Conservation (phyloP, 30 jellyfish, hydroid and myxozoan genomes). For the Nemopilema nomurai region DNA sequence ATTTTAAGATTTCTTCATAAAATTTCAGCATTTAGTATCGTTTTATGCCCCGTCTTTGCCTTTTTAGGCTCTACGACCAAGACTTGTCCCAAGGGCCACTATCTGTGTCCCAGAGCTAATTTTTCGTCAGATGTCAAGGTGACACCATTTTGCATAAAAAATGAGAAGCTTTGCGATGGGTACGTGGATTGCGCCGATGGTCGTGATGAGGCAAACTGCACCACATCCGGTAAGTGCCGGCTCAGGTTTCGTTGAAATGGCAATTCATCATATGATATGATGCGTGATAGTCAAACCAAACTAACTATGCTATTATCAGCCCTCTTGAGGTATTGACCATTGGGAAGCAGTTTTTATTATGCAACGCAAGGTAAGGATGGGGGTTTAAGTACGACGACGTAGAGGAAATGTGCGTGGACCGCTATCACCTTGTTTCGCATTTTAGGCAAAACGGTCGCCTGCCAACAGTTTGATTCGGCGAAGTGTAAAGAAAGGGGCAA, state of each 20-base stretch:
- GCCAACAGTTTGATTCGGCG: conserved; percentile 13
- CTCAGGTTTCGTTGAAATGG: too few relatives aligned
- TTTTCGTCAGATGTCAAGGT: background rate
- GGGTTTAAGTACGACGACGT: too few relatives aligned
- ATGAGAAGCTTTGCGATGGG: conserved; percentile 80
- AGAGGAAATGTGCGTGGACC: too few relatives aligned
- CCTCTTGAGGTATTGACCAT: too few relatives aligned
- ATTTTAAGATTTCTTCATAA: too few relatives aligned
- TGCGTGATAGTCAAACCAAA: too few relatives aligned
- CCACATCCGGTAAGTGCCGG: conserved; percentile 15
- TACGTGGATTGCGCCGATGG: conserved; percentile 80
- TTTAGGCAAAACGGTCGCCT: conserved; percentile 23
- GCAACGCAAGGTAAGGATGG: too few relatives aligned
- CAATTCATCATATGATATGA: too few relatives aligned
- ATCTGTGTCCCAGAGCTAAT: conserved; percentile 48
- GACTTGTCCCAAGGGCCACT: conserved; percentile 67
- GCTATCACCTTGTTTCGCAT: background rate
- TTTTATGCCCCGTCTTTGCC: background rate
- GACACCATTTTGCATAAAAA: conserved; percentile 39
- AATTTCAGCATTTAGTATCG: background rate
- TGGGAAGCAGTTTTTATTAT: too few relatives aligned
- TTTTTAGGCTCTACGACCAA: conserved; percentile 32
- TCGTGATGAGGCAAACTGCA: conserved; percentile 79
- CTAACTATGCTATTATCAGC: too few relatives aligned
- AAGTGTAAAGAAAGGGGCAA: conserved; percentile 8